Percentiles rank a stretch among this genome's conserved stretches.
These are phyloP conservation scores for Gila orcuttii DNA, from an alignment of 2,113 vertebrate species.

Conservation along the genomic window DNA sequence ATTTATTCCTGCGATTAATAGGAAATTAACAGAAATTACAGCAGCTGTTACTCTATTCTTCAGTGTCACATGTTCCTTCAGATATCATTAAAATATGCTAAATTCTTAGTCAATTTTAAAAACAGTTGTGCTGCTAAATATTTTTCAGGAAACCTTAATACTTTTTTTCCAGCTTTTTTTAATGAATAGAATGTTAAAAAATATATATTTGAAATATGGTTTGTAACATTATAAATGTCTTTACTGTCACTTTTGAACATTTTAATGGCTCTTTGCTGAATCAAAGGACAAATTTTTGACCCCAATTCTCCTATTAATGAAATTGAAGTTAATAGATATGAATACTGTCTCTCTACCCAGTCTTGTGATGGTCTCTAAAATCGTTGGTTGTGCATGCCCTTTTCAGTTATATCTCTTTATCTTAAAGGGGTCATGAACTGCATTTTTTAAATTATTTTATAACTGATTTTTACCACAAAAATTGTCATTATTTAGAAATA, in stretches of 20 bases:
- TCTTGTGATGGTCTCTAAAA: conserved; percentile 66
- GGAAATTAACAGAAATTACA: not conserved
- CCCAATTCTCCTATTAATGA: not conserved
- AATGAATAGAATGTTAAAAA: not conserved
- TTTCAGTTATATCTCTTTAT: conserved; percentile 30
- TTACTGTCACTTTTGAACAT: not conserved
- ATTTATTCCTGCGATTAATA: not conserved
- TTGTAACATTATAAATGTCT: not conserved
- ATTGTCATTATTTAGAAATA: no score
- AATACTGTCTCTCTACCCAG: conserved; percentile 79
- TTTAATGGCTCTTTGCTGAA: not conserved
- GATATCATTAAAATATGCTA: not conserved
- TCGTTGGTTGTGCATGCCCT: conserved; percentile 80
- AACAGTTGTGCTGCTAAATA: not conserved
- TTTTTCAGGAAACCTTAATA: no score
- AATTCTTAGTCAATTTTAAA: not conserved
- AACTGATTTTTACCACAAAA: no score
- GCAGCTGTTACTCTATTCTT: not conserved
- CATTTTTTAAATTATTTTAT: no score
- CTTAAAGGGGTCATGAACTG: no score
- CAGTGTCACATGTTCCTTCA: not conserved
- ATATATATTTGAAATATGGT: not conserved
- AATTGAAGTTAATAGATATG: conserved; percentile 65
- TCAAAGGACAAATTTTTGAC: not conserved
- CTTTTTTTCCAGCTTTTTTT: not conserved